Conservation (phyloP, 2,888 invertebrate genomes). For the Allolobophora icterica region DNA sequence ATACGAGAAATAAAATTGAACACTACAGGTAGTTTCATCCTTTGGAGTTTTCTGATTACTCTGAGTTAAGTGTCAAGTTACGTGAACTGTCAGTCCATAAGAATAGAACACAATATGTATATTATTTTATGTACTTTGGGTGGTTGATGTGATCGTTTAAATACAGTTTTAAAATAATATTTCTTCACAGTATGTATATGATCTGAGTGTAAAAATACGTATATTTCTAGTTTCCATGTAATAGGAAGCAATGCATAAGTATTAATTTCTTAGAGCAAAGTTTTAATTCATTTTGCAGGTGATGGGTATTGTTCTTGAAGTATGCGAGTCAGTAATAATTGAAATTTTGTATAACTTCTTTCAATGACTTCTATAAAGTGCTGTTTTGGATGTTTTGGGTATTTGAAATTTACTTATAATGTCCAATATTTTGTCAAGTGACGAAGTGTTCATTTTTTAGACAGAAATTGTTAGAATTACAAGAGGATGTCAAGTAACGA, state of each 20-base stretch:
- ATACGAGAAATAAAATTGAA: constrained; percentile 58
- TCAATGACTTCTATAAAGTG: not conserved
- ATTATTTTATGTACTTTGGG: not conserved
- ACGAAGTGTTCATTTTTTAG: not conserved
- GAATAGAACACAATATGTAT: not conserved
- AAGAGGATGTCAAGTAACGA: no score
- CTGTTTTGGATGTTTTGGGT: not conserved
- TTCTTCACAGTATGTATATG: not conserved
- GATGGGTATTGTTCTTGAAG: not conserved
- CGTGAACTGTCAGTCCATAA: not conserved
- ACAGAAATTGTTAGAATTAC: constrained; percentile 22
- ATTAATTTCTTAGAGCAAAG: not conserved
- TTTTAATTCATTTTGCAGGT: not conserved
- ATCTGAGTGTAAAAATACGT: not conserved
- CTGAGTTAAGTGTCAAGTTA: not conserved
- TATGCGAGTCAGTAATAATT: not conserved
- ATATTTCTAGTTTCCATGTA: not conserved
- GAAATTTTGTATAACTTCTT: not conserved
- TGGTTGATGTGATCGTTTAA: not conserved
- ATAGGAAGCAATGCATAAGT: not conserved
- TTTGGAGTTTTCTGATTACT: not conserved
- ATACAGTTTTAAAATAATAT: not conserved
- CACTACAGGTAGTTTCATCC: constrained; percentile 48
- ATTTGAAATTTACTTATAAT: not conserved
- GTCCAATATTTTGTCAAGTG: not conserved